Percentiles rank a stretch among this genome's conserved stretches.
phyloP scores from a whole-genome alignment of 2,888 invertebrate genomes.

The Standfussiana lucernea region DNA sequence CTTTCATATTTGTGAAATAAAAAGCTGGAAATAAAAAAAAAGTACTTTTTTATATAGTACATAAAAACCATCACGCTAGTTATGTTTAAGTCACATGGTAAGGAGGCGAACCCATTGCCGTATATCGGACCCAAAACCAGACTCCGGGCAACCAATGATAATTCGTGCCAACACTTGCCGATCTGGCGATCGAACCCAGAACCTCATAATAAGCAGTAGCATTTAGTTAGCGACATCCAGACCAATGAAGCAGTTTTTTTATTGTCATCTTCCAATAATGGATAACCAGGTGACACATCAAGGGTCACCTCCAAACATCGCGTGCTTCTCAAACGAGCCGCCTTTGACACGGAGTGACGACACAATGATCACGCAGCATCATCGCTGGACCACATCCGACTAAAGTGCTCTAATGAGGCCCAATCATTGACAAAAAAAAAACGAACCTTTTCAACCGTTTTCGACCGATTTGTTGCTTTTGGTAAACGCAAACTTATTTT shows the following conservation, averaged over 20 bases:
- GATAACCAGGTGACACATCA: slow-evolving; percentile 17
- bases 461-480: slow-evolving; percentile 47
- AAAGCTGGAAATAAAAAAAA: too few species aligned
- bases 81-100: too few species aligned
- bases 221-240: neutral
- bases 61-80: too few species aligned
- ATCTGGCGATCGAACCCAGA: too few species aligned
- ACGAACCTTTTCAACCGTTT: slow-evolving; percentile 47
- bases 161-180: too few species aligned
- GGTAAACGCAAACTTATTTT: slow-evolving; percentile 3
- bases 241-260: neutral
- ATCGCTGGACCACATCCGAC: slow-evolving; percentile 63
- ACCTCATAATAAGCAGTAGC: neutral
- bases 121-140: too few species aligned
- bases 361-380: slow-evolving; percentile 59
- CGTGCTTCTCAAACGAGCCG: slow-evolving; percentile 51
- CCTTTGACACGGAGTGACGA: slow-evolving; percentile 55
- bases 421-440: slow-evolving; percentile 62
- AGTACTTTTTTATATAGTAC: too few species aligned
- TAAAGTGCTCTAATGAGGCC: slow-evolving; percentile 55
- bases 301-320: slow-evolving; percentile 36
- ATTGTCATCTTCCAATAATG: neutral
- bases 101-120: too few species aligned
- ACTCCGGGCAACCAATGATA: too few species aligned
- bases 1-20: too few species aligned